phyloP scores from a whole-genome alignment of 2,888 invertebrate genomes.

The Callyntrura sp. region DNA sequence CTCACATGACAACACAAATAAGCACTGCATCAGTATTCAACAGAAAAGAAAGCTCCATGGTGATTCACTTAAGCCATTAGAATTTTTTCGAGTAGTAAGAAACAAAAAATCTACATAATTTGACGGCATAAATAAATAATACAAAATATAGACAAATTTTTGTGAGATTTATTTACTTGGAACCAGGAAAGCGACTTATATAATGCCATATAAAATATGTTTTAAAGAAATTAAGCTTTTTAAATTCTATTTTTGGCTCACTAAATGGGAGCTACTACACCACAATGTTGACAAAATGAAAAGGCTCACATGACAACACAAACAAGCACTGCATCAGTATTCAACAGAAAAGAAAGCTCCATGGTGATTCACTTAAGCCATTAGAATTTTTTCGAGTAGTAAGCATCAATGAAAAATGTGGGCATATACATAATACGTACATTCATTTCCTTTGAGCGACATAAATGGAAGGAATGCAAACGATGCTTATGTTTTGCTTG shows the following conservation, averaged over 20 bases:
- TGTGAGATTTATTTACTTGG: not conserved
- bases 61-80: not conserved
- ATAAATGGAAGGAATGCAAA: too few relatives aligned
- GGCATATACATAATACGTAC: conserved; percentile 5
- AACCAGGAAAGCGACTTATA: not conserved
- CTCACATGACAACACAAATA: not conserved
- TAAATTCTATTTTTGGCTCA: conserved; percentile 4
- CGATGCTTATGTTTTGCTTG: too few relatives aligned
- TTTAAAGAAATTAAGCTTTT: not conserved
- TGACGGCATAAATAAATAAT: not conserved
- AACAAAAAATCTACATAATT: conserved; percentile 33
- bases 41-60: not conserved
- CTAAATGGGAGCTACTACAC: not conserved
- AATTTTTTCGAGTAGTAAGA: too few relatives aligned
- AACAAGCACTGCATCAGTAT: not conserved
- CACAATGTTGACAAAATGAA: not conserved
- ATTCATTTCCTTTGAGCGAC: too few relatives aligned
- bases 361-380: not conserved
- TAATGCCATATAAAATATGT: not conserved
- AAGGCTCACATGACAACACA: not conserved
- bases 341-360: not conserved
- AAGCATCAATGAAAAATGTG: too few relatives aligned
- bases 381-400: conserved; percentile 38
- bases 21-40: not conserved
- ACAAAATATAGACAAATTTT: not conserved